These are phyloP conservation scores for Agonopterix subpropinquella DNA, from an alignment of 2,888 invertebrate species.

Conservation along the genomic window DNA sequence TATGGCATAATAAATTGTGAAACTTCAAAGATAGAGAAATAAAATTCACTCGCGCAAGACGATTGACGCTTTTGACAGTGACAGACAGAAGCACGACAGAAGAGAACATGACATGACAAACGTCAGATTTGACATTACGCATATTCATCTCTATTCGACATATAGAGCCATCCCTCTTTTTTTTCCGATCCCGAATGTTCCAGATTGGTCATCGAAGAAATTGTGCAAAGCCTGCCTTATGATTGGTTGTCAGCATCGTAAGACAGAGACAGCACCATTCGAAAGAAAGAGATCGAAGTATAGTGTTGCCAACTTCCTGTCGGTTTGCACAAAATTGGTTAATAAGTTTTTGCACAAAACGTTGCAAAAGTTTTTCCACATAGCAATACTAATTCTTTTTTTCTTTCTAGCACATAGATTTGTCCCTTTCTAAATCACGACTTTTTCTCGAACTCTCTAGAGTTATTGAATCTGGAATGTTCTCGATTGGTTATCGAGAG, in stretches of 20 bases:
- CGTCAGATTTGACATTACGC: too few species aligned
- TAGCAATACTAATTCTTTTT: background rate
- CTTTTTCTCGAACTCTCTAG: background rate
- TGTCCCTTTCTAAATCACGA: background rate
- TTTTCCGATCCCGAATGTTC: too few species aligned
- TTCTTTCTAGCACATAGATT: background rate
- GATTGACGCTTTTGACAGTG: too few species aligned
- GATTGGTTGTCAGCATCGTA: too few species aligned
- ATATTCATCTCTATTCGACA: too few species aligned
- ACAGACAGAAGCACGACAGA: too few species aligned
- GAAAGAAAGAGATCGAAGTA: too few species aligned
- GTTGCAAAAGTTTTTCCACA: background rate
- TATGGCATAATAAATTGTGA: constrained; percentile 74
- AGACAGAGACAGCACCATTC: too few species aligned
- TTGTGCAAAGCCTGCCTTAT: too few species aligned
- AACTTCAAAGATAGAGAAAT: background rate
- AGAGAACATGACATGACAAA: too few species aligned
- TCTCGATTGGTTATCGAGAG: background rate
- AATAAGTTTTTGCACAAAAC: background rate
- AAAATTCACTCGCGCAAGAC: background rate
- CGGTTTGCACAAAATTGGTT: background rate
- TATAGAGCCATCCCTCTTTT: too few species aligned
- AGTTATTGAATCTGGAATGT: background rate
- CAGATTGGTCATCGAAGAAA: too few species aligned
- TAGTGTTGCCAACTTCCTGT: background rate